phyloP scores from a whole-genome alignment of 2,888 invertebrate species.

The Andrena fulva region DNA sequence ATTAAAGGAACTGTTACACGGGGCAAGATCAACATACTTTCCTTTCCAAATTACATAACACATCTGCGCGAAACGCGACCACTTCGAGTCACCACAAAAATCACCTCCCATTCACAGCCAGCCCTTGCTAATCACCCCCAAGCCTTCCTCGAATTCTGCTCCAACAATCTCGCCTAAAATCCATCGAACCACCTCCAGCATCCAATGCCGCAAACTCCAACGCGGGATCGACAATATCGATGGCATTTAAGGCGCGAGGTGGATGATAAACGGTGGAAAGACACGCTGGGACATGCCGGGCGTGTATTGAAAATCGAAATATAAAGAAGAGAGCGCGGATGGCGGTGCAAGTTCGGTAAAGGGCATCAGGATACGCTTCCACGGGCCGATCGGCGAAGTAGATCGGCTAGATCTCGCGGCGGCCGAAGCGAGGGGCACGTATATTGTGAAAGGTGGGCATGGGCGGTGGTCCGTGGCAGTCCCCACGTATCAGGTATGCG shows the following conservation, averaged over 20 bases:
- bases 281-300: background rate
- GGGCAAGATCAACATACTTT: constrained; percentile 46
- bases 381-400: constrained; percentile 43
- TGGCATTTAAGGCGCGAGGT: constrained; percentile 11
- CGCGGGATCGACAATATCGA: too few relatives aligned
- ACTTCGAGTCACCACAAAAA: constrained; percentile 2
- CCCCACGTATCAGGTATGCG: constrained; percentile 67
- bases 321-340: constrained; percentile 7
- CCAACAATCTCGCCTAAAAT: too few relatives aligned
- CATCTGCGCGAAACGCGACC: background rate
- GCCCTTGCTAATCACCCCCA: too few relatives aligned
- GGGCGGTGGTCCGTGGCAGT: constrained; percentile 74
- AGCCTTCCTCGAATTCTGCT: too few relatives aligned
- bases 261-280: background rate
- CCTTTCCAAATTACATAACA: constrained; percentile 42
- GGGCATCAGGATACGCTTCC: constrained; percentile 42
- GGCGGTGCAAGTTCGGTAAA: constrained; percentile 30
- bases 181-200: too few relatives aligned
- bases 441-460: constrained; percentile 75
- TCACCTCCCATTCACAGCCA: too few relatives aligned
- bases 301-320: constrained; percentile 22
- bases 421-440: constrained; percentile 57
- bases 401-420: constrained; percentile 54
- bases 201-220: too few relatives aligned
- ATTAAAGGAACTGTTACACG: constrained; percentile 52